A percentile compares a stretch with the other conserved stretches of the same genome.
Evolutionary conservation across 2,888 invertebrate genomes (phyloP).

Genomic region (Drosophila merina): DNA sequence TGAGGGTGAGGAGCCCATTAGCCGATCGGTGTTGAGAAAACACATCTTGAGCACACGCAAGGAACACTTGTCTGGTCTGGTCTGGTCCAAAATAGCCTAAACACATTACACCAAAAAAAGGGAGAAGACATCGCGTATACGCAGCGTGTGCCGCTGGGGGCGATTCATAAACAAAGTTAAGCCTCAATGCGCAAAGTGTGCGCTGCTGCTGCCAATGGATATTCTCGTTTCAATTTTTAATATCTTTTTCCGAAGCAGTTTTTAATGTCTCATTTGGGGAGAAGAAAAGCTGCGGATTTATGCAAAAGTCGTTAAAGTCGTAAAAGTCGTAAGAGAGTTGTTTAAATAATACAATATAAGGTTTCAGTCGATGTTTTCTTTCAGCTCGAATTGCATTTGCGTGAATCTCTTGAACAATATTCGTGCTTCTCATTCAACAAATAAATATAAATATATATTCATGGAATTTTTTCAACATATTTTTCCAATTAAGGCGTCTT

Average conservation of each 20-base stretch:
- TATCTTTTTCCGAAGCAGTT: background rate
- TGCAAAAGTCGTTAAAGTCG: background rate
- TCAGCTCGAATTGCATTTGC: slow-evolving; percentile 1
- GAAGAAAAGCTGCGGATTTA: background rate
- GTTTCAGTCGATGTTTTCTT: background rate
- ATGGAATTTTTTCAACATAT: slow-evolving; percentile 28
- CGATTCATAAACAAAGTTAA: slow-evolving; percentile 55
- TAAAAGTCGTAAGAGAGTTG: slow-evolving; percentile 1
- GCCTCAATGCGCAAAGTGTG: slow-evolving; percentile 43
- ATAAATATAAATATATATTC: slow-evolving; percentile 27
- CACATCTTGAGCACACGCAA: slow-evolving; percentile 59
- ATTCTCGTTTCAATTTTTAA: slow-evolving; percentile 15
- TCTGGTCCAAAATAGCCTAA: slow-evolving; percentile 27
- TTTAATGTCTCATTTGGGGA: slow-evolving; percentile 3
- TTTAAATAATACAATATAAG: slow-evolving; percentile 1
- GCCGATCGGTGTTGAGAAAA: slow-evolving; percentile 65
- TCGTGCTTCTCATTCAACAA: slow-evolving; percentile 3
- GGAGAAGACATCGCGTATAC: slow-evolving; percentile 67
- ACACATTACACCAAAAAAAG: slow-evolving; percentile 45
- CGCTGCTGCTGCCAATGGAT: slow-evolving; percentile 32
- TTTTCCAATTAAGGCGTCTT: slow-evolving; percentile 54
- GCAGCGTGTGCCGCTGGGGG: slow-evolving; percentile 52
- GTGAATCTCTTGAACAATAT: background rate
- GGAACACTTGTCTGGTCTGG: slow-evolving; percentile 10
- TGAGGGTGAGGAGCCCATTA: slow-evolving; percentile 52